These are phyloP conservation scores for Cyaniris semiargus DNA, from an alignment of 2,888 invertebrate species.

Conservation along the genomic window DNA sequence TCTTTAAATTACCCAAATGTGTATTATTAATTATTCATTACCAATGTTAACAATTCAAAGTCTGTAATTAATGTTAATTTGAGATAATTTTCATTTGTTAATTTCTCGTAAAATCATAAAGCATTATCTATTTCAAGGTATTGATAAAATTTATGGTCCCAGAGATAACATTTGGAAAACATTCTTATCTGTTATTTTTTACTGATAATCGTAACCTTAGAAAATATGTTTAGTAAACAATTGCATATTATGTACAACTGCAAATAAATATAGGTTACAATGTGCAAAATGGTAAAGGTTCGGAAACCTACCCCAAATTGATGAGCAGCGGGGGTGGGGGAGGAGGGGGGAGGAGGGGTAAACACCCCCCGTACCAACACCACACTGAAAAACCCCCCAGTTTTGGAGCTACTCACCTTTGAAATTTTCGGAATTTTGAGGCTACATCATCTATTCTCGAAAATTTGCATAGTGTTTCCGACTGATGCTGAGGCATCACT, in stretches of 20 bases:
- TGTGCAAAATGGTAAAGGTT: too few relatives aligned
- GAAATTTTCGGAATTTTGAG: too few relatives aligned
- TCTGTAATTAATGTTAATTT: background rate
- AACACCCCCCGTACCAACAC: too few relatives aligned
- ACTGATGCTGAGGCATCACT: too few relatives aligned
- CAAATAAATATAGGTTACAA: background rate
- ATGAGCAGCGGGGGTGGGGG: too few relatives aligned
- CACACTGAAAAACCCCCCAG: too few relatives aligned
- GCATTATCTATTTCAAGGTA: constrained; percentile 15
- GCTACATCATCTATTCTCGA: too few relatives aligned
- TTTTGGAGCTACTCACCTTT: too few relatives aligned
- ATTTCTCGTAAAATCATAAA: background rate
- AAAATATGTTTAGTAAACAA: background rate
- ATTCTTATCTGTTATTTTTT: constrained; percentile 10
- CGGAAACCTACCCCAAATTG: too few relatives aligned
- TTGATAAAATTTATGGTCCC: constrained; percentile 13
- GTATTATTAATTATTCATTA: background rate
- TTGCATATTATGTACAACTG: background rate
- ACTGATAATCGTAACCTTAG: constrained; percentile 1
- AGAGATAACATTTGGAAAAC: constrained; percentile 23
- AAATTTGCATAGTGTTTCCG: too few relatives aligned
- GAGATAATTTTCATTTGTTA: background rate
- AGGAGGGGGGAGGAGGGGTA: too few relatives aligned
- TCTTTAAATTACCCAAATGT: background rate
- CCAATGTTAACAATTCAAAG: background rate